Percentiles rank a stretch among this genome's conserved stretches.
These are phyloP conservation scores for Erythrolamprus reginae DNA, from an alignment of 2,113 vertebrate genomes.

Conservation along the genomic window DNA sequence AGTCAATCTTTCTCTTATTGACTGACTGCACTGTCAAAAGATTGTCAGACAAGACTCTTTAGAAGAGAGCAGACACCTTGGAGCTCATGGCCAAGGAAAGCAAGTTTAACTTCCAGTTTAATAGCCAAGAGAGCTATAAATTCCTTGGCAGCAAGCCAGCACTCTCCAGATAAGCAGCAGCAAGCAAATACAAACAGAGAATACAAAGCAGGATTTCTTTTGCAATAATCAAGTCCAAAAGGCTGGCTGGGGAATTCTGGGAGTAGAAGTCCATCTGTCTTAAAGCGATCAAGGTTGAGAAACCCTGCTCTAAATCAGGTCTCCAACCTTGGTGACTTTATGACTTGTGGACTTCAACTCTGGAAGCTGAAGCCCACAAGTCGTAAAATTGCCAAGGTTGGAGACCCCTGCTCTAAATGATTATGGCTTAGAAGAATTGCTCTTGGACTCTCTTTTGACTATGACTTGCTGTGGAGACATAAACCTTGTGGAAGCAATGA, in stretches of 20 bases:
- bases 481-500: not conserved
- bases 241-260: not conserved
- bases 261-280: not conserved
- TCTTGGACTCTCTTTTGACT: not conserved
- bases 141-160: not conserved
- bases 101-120: not conserved
- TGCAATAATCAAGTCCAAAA: not conserved
- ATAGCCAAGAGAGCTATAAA: not conserved
- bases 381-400: not conserved
- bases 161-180: not conserved
- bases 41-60: not conserved
- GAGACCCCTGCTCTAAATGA: not conserved
- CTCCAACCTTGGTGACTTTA: not conserved
- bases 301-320: not conserved
- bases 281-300: not conserved
- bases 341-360: not conserved
- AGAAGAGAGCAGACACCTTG: not conserved
- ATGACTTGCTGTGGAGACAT: not conserved
- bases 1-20: conserved; percentile 16
- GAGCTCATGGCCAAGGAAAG: not conserved
- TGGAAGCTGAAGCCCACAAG: not conserved
- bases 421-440: not conserved
- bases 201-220: not conserved
- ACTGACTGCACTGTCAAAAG: conserved; percentile 3
- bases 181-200: not conserved